Base-by-base conservation (phyloP, 2,797 vertebrate species). In the Malurus splendens region DNA sequence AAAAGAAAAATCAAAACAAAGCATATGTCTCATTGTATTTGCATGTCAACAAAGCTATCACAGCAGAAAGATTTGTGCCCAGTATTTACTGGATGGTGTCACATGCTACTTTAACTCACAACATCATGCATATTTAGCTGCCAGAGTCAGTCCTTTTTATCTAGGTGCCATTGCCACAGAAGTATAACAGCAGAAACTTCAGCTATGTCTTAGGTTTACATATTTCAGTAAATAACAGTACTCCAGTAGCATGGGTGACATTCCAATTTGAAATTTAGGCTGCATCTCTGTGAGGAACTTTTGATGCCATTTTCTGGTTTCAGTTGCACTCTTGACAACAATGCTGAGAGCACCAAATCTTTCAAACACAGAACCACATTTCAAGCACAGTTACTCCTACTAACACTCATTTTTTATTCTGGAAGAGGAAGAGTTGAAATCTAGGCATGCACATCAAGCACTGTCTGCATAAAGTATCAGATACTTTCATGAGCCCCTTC, bases 1-100 rank as follows among this genome's bases (percentile, higher is more conserved):
- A 92, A 94, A 91, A 87, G 70, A 90, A 92, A 92, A 90, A 89
- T 85, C 72, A 89, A 92, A 89, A 83, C 81, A 93, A 94, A 86
- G 54, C 83, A 78, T 93, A 87, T 86, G 87, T 82, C 47, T 93
- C 82, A 90, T 93, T 92, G 92, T 90, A 87, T 92, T 94, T 93
- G 41, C 62, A 52, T 57, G 68, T 92, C 86, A 93, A 89, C 77
- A 78, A 44, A 71, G 30, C 51, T 76, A 83, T 86, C 80, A 81
- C 73, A 93, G 92, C 77, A 86, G 51, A 86, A 93, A 90, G 86
- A 87, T 90, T 90, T 94, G 65, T 93, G 92, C 91, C 93, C 91
- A 72, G 30, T 90, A 27, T 94, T 95, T 93, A 81, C 83, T 54
- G 76, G 59, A 75, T 86, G 59, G 80, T 94, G 83, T 94, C 82